Evolutionary conservation across 2,888 invertebrate species (phyloP), one percentile per base, ranked within the genome.

Genomic region (Labia minor): DNA sequence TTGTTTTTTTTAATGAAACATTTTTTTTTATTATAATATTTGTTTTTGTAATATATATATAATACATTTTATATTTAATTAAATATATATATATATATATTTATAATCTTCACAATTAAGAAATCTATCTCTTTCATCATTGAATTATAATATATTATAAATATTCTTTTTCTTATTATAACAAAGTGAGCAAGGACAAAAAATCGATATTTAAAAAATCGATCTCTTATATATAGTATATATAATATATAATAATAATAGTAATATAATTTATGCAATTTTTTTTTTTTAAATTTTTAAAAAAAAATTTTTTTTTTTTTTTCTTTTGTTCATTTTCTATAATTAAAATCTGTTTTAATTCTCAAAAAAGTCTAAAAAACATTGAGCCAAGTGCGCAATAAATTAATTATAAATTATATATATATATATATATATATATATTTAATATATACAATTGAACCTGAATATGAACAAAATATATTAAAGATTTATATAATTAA

Each of bases 151-250:
- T 49, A 49, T n/a, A 49, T 49, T 49, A 26, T 49, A 49, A n/a
- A 49, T 49, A 49, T 49, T n/a, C 14, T n/a, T n/a, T n/a, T 10
- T 49, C 14, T n/a, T 49, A 49, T 26, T 49, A 49, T 49, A 49
- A 49, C 49, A 49, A 49, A 49, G 49, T 49, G 49, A 49, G 49
- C 49, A 49, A 49, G n/a, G 49, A 49, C 49, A 49, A 49, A 49
- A 49, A 49, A 49, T 49, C 49, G 49, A 49, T 49, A 26, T 49
- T 49, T 14, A 49, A 49, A 49, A 49, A 16, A 49, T 49, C 49
- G 49, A 49, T 49, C 14, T 49, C 49, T 49, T 26, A 26, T 26
- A 26, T 26, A 26, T n/a, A n/a, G n/a, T n/a, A n/a, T n/a, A n/a
- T n/a, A 26, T 26, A 26, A 26, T 26, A 26, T 26, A 26, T 26